Evolutionary conservation across 2,113 vertebrate genomes (phyloP).

Genomic region (Pycnonotus jocosus): DNA sequence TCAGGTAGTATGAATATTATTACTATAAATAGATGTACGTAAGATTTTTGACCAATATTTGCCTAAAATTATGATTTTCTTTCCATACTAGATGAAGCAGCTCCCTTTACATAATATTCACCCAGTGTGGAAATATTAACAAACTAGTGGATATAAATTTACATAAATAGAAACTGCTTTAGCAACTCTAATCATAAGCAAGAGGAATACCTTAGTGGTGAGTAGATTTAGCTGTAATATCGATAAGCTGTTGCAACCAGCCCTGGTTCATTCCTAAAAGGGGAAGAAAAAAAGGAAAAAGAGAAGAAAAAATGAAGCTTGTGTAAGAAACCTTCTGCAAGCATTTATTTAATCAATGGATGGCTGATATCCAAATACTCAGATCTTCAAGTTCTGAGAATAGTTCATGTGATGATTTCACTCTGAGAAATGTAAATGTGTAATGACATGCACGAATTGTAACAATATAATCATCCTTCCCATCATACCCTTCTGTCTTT

Average conservation of each 20-base stretch:
- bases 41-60: not conserved
- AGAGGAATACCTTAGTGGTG: not conserved
- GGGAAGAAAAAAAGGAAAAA: rapidly evolving
- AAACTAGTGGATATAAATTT: not conserved
- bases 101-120: not conserved
- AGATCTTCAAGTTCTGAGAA: not conserved
- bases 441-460: not conserved
- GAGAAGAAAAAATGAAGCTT: rapidly evolving
- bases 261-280: not conserved
- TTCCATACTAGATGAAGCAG: not conserved
- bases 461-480: not conserved
- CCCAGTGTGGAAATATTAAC: not conserved
- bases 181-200: not conserved
- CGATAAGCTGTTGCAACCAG: not conserved
- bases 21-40: not conserved
- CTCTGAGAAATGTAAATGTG: not conserved
- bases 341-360: not conserved
- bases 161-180: not conserved
- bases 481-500: not conserved
- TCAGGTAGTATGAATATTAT: not conserved
- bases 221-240: not conserved
- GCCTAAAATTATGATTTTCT: rapidly evolving
- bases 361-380: not conserved
- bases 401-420: not conserved
- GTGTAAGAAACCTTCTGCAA: not conserved